Percentiles rank a stretch among this genome's conserved stretches.
These are phyloP conservation scores for Cistogaster globosa DNA, from an alignment of 2,888 invertebrate genomes.

Conservation along the genomic window DNA sequence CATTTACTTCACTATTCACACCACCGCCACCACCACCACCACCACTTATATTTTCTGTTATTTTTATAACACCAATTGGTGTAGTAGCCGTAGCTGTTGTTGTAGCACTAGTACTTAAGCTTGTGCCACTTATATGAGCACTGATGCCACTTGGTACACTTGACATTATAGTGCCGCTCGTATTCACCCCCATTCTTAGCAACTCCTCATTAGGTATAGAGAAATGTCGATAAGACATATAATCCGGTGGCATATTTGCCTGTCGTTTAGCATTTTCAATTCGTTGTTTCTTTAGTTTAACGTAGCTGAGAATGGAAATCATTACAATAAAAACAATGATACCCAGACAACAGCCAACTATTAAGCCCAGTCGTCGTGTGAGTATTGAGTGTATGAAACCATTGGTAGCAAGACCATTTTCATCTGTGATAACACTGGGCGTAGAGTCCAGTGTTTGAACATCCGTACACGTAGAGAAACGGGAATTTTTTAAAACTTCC, in stretches of 20 bases:
- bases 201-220: slow-evolving; percentile 87
- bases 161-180: slow-evolving; percentile 73
- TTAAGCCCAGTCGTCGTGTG: slow-evolving; percentile 91
- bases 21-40: slow-evolving; percentile 33
- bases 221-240: slow-evolving; percentile 90
- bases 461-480: slow-evolving; percentile 90
- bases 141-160: slow-evolving; percentile 82
- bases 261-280: slow-evolving; percentile 88
- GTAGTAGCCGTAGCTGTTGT: slow-evolving; percentile 79
- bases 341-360: slow-evolving; percentile 93
- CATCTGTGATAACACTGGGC: slow-evolving; percentile 85
- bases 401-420: slow-evolving; percentile 86
- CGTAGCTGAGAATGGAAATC: slow-evolving; percentile 92
- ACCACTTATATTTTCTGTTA: slow-evolving; percentile 62
- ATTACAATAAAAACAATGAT: slow-evolving; percentile 92
- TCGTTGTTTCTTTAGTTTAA: slow-evolving; percentile 92
- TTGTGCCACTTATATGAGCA: slow-evolving; percentile 82
- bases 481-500: slow-evolving; percentile 87
- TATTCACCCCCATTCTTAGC: slow-evolving; percentile 75
- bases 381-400: slow-evolving; percentile 90
- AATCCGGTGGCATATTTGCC: slow-evolving; percentile 89
- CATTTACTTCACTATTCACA: slow-evolving; percentile 11
- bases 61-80: slow-evolving; percentile 73
- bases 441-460: slow-evolving; percentile 90
- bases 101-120: slow-evolving; percentile 79